Percentiles rank a stretch among this genome's conserved stretches.
These are phyloP conservation scores for Melanotaenia pygmaea DNA, from an alignment of 2,797 vertebrate species.

Conservation along the genomic window DNA sequence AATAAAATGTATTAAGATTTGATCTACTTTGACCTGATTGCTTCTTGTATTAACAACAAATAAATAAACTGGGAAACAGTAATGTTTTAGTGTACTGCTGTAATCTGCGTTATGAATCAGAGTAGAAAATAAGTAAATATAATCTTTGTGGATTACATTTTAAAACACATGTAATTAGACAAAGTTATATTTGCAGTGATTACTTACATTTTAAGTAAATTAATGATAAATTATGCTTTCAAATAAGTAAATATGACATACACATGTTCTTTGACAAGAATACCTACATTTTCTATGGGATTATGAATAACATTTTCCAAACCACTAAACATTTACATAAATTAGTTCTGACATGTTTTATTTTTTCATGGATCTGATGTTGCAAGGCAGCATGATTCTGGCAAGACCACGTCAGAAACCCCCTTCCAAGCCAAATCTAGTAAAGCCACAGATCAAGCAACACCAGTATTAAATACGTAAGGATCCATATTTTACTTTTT, in stretches of 20 bases:
- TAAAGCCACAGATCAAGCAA: too few species aligned
- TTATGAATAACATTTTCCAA: background rate
- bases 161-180: background rate
- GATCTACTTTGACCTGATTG: too few species aligned
- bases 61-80: too few species aligned
- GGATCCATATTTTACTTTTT: too few species aligned
- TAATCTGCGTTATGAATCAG: background rate
- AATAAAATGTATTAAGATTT: too few species aligned
- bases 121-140: background rate
- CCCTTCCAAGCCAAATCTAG: too few species aligned
- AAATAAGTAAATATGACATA: background rate
- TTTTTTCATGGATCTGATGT: background rate
- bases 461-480: too few species aligned
- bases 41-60: too few species aligned
- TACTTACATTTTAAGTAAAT: background rate
- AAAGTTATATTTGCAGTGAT: background rate
- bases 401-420: too few species aligned
- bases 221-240: background rate
- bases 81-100: too few species aligned
- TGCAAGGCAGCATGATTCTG: too few species aligned
- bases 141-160: background rate
- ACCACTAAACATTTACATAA: background rate
- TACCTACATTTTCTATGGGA: background rate
- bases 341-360: background rate
- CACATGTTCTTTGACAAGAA: background rate